Evolutionary conservation across 2,797 vertebrate genomes (phyloP).

Genomic region (Helostoma temminkii): DNA sequence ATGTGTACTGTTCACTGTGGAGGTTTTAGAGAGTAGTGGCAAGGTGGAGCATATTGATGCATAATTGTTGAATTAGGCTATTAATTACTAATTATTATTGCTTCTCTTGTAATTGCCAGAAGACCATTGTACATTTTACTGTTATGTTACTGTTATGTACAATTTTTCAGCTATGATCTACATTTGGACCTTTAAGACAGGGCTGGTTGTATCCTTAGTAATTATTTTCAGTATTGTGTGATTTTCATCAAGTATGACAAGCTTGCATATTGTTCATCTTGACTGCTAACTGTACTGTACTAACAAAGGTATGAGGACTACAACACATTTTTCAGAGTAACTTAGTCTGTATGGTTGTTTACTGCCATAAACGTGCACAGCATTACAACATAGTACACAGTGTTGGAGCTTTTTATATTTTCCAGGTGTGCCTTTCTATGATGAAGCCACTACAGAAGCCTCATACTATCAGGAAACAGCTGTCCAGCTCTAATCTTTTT

Average conservation of each 20-base stretch:
- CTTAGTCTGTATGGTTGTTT: constrained; percentile 24
- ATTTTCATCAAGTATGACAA: constrained; percentile 3
- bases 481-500: constrained; percentile 88
- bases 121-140: too few species aligned
- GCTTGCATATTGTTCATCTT: background rate
- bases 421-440: constrained; percentile 75
- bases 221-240: background rate
- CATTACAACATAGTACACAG: constrained; percentile 25
- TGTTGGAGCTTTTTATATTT: constrained; percentile 65
- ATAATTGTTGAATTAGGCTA: constrained; percentile 11
- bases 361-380: constrained; percentile 22
- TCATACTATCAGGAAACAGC: constrained; percentile 81
- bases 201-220: background rate
- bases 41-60: constrained; percentile 18
- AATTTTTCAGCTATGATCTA: background rate
- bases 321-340: background rate
- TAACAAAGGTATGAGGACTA: background rate
- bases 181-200: background rate
- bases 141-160: too few species aligned
- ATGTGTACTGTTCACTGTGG: constrained; percentile 64
- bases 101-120: too few species aligned
- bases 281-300: background rate
- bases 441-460: constrained; percentile 83
- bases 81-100: background rate
- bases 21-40: constrained; percentile 33